Conservation (phyloP, 2,113 vertebrate genomes). For the Forbesichthys papilliferus region DNA sequence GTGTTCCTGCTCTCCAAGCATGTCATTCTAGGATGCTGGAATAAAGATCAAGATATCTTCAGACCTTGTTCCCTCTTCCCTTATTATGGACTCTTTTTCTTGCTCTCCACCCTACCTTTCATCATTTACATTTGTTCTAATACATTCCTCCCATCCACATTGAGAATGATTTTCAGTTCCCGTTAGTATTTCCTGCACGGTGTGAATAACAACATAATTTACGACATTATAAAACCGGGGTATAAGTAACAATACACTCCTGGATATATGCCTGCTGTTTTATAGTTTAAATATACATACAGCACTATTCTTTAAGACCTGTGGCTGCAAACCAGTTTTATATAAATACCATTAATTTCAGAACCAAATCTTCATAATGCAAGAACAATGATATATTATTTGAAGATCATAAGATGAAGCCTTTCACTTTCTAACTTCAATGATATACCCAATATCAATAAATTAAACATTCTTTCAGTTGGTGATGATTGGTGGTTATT, state of each 20-base stretch:
- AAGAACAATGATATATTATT: background rate
- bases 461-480: background rate
- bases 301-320: conserved; percentile 12
- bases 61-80: conserved; percentile 60
- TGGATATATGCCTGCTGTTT: conserved; percentile 24
- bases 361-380: background rate
- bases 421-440: too few species aligned
- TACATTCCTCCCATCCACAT: conserved; percentile 39
- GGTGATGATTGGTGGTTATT: background rate
- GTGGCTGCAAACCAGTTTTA: conserved; percentile 7
- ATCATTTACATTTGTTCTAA: conserved; percentile 59
- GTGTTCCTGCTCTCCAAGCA: conserved; percentile 39
- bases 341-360: background rate
- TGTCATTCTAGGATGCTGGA: conserved; percentile 57
- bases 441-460: too few species aligned
- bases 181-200: conserved; percentile 50
- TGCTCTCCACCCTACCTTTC: conserved; percentile 55
- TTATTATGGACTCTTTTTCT: conserved; percentile 63
- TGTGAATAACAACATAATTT: conserved; percentile 29
- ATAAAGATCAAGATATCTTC: conserved; percentile 66
- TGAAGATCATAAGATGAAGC: too few species aligned
- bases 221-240: background rate
- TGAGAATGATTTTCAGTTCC: conserved; percentile 36
- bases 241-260: background rate
- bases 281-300: conserved; percentile 19